Base-by-base conservation (phyloP, 2,113 vertebrate species). In the Coreoperca whiteheadi region DNA sequence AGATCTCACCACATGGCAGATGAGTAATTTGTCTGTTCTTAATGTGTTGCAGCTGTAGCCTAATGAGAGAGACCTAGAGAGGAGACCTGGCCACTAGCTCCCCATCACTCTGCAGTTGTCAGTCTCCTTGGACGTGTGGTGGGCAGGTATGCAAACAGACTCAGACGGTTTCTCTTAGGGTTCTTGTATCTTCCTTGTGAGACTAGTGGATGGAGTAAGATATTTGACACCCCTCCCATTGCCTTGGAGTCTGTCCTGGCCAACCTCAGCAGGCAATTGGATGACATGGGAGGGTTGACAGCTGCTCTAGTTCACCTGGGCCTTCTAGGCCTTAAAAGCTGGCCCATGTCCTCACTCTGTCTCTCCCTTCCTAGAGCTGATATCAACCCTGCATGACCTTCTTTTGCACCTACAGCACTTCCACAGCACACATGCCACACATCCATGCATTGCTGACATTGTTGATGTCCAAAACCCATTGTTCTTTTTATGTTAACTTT, bases 1-100 rank as follows among this genome's bases (percentile, higher is more conserved):
- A 95, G 92, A 91, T 91, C 89, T 84, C 86, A 88, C 91, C 94
- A 92, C 93, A 89, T 88, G 88, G 86, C 83, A 84, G 77, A 93
- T 93, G 91, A 94, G 91, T 92, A 88, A 94, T 94, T 94, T 76
- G 93, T 95, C 90, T 86, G 81, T 79, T 90, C 84, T 91, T 94
- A 93, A 95, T 95, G 94, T 90, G 88, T 87, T 93, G 90, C 94
- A 94, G 94, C 94, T 95, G 94, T 80, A 88, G 90, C 85, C 86
- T 94, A 95, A 95, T 95, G 92, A 94, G 90, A 88, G 63, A 23
- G 67, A 72, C 89, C 87, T 66, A 72, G 78, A 85, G 77, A 83
- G 82, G 79, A 86, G 85, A 74, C 84, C 82, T 82, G 83, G 70
- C 87, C 80, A 82, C 75, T 39, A 70, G 81, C 78, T 88, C 84